These are phyloP conservation scores for Lepidurus couesii DNA, from an alignment of 1,140 invertebrate genomes.

Conservation along the genomic window DNA sequence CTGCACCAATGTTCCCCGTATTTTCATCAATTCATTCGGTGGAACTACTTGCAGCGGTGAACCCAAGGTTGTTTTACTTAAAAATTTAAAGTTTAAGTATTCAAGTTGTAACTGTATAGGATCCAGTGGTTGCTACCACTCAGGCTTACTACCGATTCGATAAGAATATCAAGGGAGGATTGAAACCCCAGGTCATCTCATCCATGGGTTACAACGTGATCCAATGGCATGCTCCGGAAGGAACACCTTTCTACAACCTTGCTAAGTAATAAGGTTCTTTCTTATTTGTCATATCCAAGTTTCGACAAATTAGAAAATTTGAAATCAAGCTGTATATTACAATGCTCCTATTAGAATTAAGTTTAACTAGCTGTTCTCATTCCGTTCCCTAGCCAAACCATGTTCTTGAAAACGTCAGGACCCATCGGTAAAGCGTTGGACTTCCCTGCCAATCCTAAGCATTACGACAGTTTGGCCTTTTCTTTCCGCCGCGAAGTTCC, in stretches of 20 bases:
- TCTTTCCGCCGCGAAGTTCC: constrained; percentile 24
- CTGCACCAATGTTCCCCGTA: constrained; percentile 31
- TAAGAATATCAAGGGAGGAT: constrained; percentile 25
- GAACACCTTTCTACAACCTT: constrained; percentile 34
- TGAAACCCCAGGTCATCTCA: constrained; percentile 33
- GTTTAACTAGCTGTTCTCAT: background rate
- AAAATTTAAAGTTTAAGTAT: background rate
- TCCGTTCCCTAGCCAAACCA: constrained; percentile 6
- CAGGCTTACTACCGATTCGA: constrained; percentile 33
- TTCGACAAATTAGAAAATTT: constrained; percentile 2
- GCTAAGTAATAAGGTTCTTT: constrained; percentile 34
- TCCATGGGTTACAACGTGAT: constrained; percentile 34
- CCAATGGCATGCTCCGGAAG: constrained; percentile 31
- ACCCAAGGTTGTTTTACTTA: background rate
- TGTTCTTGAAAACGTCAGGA: constrained; percentile 31
- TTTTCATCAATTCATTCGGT: constrained; percentile 24
- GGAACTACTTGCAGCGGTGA: constrained; percentile 24
- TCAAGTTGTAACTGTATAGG: constrained; percentile 19
- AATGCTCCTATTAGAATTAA: background rate
- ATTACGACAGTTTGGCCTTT: constrained; percentile 25
- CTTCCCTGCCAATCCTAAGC: constrained; percentile 20
- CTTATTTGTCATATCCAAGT: background rate
- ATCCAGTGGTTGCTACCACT: constrained; percentile 30
- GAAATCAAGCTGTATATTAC: background rate
- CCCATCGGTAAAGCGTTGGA: constrained; percentile 32